Conservation (phyloP, 2,113 vertebrate species). For the Ammodramus savannarum region DNA sequence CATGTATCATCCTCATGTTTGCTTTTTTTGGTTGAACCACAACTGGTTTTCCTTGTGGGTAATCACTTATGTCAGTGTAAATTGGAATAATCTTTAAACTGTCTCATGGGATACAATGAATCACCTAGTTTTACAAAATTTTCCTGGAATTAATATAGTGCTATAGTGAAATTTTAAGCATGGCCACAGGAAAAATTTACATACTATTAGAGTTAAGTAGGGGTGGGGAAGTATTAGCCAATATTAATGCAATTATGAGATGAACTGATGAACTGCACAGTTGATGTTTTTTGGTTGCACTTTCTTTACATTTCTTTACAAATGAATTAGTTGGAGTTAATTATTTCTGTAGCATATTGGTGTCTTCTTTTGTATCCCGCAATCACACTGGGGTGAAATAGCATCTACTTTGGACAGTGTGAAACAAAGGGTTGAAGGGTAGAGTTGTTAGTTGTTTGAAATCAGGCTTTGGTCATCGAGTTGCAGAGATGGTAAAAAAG, state of each 20-base stretch:
- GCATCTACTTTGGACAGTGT: not conserved
- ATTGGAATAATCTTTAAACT: not conserved
- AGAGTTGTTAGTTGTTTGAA: not conserved
- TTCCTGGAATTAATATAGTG: not conserved
- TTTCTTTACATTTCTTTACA: not conserved
- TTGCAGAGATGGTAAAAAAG: not conserved
- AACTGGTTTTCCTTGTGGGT: not conserved
- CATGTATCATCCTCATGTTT: not conserved
- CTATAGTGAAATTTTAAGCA: not conserved
- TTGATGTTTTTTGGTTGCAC: not conserved
- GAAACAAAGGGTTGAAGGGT: not conserved
- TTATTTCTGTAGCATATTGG: not conserved
- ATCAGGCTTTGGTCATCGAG: not conserved
- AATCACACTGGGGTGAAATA: not conserved
- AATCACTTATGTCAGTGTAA: not conserved
- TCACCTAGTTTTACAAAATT: not conserved
- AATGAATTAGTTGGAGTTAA: not conserved
- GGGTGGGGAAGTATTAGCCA: not conserved
- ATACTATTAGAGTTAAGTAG: not conserved
- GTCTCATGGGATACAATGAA: not conserved
- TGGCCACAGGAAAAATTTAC: not conserved
- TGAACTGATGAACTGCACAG: not conserved
- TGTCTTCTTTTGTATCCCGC: not conserved
- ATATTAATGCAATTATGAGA: not conserved
- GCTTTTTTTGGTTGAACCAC: not conserved